Evolutionary conservation across 2,888 invertebrate genomes (phyloP).

Genomic region (Drosophila formosana): DNA sequence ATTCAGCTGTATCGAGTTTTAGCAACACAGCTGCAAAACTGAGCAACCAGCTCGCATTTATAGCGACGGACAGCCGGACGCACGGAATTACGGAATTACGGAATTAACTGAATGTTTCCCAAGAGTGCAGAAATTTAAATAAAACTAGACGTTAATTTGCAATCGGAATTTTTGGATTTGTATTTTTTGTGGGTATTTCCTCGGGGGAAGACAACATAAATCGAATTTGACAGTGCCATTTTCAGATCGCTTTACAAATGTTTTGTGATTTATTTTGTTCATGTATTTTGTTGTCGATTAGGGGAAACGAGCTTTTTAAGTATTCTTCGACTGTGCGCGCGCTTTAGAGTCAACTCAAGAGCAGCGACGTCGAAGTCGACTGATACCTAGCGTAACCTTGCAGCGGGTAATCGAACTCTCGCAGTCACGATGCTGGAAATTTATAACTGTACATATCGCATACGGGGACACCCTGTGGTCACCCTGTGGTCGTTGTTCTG

Average conservation of each 20-base stretch:
- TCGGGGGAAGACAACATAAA: not conserved
- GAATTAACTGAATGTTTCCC: not conserved
- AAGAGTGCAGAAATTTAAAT: not conserved
- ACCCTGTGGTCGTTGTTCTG: not conserved
- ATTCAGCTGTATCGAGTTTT: not conserved
- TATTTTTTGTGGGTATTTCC: not conserved
- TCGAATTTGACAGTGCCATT: not conserved
- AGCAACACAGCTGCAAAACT: not conserved
- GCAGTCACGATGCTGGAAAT: conserved; percentile 12
- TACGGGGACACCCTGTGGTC: conserved; percentile 13
- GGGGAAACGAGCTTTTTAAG: conserved; percentile 5
- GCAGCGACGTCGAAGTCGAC: not conserved
- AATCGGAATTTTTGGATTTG: too few species aligned
- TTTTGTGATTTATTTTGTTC: not conserved
- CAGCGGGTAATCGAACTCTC: conserved; percentile 40
- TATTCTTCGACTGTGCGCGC: not conserved
- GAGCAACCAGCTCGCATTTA: too few species aligned
- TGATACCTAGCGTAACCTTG: conserved; percentile 32
- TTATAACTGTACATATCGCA: conserved; percentile 4
- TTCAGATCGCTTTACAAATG: not conserved
- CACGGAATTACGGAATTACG: not conserved
- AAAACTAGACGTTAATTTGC: not conserved
- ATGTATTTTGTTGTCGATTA: not conserved
- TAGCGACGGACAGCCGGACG: not conserved
- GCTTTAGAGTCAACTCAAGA: conserved; percentile 2